These are phyloP conservation scores for Conistra vaccinii DNA, from an alignment of 2,888 invertebrate species.

Conservation along the genomic window DNA sequence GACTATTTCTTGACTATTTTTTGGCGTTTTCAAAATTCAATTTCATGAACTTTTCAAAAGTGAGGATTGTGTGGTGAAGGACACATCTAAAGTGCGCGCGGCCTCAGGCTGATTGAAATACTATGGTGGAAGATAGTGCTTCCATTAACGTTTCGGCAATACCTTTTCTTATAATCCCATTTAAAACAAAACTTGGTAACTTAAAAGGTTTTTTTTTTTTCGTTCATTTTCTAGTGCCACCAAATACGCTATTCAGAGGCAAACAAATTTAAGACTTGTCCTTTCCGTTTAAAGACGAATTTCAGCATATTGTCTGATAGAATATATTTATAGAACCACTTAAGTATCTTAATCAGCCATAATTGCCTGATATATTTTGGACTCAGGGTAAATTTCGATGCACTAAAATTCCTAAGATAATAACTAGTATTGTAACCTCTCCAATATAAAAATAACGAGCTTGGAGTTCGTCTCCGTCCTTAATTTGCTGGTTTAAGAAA, in stretches of 20 bases:
- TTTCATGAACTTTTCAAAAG: no score
- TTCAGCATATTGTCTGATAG: neutral
- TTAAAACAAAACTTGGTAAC: neutral
- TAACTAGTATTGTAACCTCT: conserved; percentile 44
- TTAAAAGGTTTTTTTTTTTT: neutral
- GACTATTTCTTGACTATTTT: no score
- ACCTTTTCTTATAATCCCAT: neutral
- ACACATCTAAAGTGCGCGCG: no score
- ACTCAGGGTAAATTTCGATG: conserved; percentile 69
- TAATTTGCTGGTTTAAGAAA: conserved; percentile 75
- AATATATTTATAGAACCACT: conserved; percentile 1
- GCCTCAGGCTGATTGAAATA: conserved; percentile 44
- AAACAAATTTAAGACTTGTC: neutral
- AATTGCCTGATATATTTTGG: conserved; percentile 58
- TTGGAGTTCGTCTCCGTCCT: conserved; percentile 81
- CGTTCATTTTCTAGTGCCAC: neutral
- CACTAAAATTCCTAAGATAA: conserved; percentile 55
- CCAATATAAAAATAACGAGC: conserved; percentile 72
- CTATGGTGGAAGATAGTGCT: conserved; percentile 47
- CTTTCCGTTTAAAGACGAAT: neutral
- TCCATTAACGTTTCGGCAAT: conserved; percentile 35
- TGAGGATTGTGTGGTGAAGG: no score
- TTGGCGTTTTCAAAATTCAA: no score
- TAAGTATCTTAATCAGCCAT: conserved; percentile 36
- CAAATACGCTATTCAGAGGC: neutral